Evolutionary conservation across 1,140 invertebrate species (phyloP).

Genomic region (Zaprionus camerounensis): DNA sequence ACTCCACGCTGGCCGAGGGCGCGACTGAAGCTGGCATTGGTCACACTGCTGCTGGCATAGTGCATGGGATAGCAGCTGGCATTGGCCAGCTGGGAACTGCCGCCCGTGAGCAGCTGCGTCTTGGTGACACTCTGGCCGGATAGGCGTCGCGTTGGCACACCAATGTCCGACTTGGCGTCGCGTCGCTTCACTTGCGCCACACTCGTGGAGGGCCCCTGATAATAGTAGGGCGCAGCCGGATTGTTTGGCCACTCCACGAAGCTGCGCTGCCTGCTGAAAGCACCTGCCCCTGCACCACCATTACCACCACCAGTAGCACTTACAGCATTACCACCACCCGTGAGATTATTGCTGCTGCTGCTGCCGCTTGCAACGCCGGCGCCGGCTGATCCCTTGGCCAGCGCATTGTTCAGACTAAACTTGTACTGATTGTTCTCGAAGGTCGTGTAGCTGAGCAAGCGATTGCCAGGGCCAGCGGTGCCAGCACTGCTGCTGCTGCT

Average conservation of each 20-base stretch:
- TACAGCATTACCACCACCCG: conserved; percentile 48
- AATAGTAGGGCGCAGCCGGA: conserved; percentile 79
- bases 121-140: conserved; percentile 78
- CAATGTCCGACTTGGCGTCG: conserved; percentile 83
- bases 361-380: conserved; percentile 33
- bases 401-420: conserved; percentile 82
- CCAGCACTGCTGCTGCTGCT: not conserved
- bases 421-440: conserved; percentile 84
- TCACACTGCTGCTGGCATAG: conserved; percentile 61
- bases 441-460: conserved; percentile 83
- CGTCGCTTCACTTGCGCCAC: conserved; percentile 66
- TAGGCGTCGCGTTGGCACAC: conserved; percentile 75
- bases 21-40: conserved; percentile 56
- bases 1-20: conserved; percentile 50
- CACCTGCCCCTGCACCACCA: conserved; percentile 56
- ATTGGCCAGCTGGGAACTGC: conserved; percentile 62
- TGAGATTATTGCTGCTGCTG: conserved; percentile 69
- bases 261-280: conserved; percentile 73
- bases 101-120: conserved; percentile 68
- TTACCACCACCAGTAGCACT: conserved; percentile 41
- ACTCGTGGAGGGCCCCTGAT: conserved; percentile 66
- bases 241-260: conserved; percentile 82
- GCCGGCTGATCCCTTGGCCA: conserved; percentile 52
- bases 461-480: conserved; percentile 52
- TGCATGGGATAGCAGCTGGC: conserved; percentile 75